Conservation (phyloP, 2,888 invertebrate species). For the Exocentrus adspersus region DNA sequence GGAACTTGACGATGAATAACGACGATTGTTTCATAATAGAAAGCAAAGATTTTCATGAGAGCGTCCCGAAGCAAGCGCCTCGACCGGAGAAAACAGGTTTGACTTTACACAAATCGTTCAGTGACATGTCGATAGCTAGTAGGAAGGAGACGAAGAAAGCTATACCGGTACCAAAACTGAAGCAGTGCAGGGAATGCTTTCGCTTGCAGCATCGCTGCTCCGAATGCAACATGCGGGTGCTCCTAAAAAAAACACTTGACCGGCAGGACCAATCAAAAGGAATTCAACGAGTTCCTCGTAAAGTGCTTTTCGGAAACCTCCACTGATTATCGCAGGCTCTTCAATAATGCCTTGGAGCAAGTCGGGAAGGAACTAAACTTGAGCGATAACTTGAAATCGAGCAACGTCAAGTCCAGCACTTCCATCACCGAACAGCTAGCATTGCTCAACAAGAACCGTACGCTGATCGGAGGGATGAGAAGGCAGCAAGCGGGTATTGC, state of each 20-base stretch:
- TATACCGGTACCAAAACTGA: not conserved
- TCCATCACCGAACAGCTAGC: constrained; percentile 13
- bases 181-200: constrained; percentile 41
- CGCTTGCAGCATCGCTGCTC: constrained; percentile 41
- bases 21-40: constrained; percentile 32
- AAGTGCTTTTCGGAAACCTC: constrained; percentile 41
- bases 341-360: constrained; percentile 35
- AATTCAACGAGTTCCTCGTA: constrained; percentile 41
- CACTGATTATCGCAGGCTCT: constrained; percentile 33
- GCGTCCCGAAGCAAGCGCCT: not conserved
- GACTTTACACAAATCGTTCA: constrained; percentile 52
- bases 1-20: not conserved
- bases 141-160: constrained; percentile 28
- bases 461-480: constrained; percentile 8
- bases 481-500: not conserved
- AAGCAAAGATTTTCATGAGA: constrained; percentile 28
- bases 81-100: constrained; percentile 40
- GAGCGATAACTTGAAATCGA: constrained; percentile 19
- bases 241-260: constrained; percentile 36
- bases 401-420: constrained; percentile 12
- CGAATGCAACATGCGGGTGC: constrained; percentile 40
- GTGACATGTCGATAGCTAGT: constrained; percentile 50
- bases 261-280: constrained; percentile 36
- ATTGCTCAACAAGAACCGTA: constrained; percentile 28
- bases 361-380: constrained; percentile 35